Base-by-base conservation (phyloP, 2,888 invertebrate genomes). In the Bedellia somnulentella region DNA sequence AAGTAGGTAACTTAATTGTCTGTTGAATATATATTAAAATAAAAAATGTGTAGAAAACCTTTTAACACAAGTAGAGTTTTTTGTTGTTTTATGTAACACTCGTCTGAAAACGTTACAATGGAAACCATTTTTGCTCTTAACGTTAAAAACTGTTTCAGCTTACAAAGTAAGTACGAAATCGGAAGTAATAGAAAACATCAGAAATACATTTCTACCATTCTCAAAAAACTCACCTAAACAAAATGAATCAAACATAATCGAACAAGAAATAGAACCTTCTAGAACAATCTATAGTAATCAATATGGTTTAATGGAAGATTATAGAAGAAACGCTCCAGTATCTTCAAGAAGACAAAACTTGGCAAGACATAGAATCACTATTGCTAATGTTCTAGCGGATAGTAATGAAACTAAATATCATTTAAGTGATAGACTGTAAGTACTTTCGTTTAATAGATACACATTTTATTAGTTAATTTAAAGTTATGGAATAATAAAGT, bases 341-440 rank as follows among this genome's bases (percentile, higher is more conserved):
- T 57, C 57, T 14, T 32, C 43, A 1, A 54, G 61, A 40, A 52
- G 73, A 29, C 44, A 38, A 6, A 38, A 71, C 34, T 36, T 73
- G n/a, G 52, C 47, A 27, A 37, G 46, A 30, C 57, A 57, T 34
- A 43, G 44, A 0, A 40, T 71, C 1, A 67, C 62, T 0, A 58
- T 71, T 55, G 54, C 46, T 0, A 66, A 59, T 34, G 70, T 71
- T 1, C 54, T 71, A 3, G 60, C 59, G 0, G 73, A 73, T 16
- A 67, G 59, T 31, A 70, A 71, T 32, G 60, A 64, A 1, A 71
- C 71, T 0, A 51, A 50, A 11, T 36, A 47, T 1, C 71, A 73
- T 44, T 41, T 73, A 52, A 51, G 52, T 37, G 71, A 73, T 35
- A 48, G 71, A 46, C 34, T 70, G 73, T 71, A 41, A 60, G 68